These are phyloP conservation scores for Puffinus mauretanicus DNA, from an alignment of 2,113 vertebrate genomes.

Conservation along the genomic window DNA sequence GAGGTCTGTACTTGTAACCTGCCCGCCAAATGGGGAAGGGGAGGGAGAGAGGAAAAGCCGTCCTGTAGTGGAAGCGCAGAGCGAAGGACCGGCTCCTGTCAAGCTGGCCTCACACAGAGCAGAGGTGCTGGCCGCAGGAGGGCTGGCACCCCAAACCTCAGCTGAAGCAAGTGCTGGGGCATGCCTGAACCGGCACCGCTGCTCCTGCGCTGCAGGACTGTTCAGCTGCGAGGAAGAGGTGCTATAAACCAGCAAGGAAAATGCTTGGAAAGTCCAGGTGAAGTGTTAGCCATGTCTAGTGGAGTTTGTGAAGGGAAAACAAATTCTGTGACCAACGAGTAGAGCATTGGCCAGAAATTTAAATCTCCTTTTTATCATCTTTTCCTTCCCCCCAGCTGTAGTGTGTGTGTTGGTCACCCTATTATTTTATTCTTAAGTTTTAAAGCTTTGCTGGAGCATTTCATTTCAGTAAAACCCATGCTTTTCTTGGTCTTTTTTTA, in stretches of 20 bases:
- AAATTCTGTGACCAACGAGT: background rate
- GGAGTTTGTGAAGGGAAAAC: background rate
- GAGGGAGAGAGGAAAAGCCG: background rate
- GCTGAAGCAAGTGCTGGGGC: no score
- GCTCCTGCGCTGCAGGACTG: background rate
- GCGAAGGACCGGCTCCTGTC: background rate
- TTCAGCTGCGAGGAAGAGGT: background rate
- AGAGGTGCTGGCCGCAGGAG: background rate
- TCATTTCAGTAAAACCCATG: background rate
- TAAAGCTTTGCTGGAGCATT: background rate
- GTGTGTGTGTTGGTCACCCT: background rate
- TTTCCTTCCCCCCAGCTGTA: background rate
- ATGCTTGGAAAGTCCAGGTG: background rate
- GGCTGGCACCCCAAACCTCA: background rate
- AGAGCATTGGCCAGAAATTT: background rate
- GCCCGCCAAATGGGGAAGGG: background rate
- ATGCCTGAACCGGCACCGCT: background rate
- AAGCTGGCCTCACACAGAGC: background rate
- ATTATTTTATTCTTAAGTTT: background rate
- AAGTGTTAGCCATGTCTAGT: background rate
- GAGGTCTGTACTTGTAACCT: background rate
- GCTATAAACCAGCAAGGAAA: background rate
- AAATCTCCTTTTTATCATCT: background rate
- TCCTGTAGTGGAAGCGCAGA: background rate
- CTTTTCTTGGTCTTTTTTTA: background rate